Evolutionary conservation across 1,140 invertebrate species (phyloP).

Genomic region (Aphis craccivora): DNA sequence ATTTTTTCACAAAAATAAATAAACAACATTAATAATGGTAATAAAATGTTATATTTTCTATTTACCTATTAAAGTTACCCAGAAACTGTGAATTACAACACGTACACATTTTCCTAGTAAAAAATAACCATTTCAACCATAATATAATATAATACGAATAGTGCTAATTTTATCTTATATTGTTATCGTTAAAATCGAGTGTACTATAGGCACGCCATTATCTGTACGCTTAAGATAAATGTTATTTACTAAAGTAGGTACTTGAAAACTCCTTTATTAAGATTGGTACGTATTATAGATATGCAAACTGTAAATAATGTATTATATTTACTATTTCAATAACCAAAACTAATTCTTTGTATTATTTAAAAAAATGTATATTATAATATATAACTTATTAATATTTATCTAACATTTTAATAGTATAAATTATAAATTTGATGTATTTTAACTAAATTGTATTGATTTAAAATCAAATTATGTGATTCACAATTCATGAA

Average conservation of each 20-base stretch:
- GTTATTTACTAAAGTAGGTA: background rate
- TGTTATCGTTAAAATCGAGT: background rate
- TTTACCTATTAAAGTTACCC: background rate
- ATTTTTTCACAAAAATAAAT: too few relatives aligned
- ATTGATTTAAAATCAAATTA: background rate
- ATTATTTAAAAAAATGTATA: background rate
- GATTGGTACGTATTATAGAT: background rate
- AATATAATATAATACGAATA: background rate
- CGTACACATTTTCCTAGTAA: background rate
- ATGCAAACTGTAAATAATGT: background rate
- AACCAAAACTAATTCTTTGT: background rate
- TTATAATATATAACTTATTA: background rate
- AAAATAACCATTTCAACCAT: background rate
- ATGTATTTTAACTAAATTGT: too few relatives aligned
- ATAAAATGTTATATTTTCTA: background rate
- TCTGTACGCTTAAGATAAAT: background rate
- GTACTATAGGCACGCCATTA: background rate
- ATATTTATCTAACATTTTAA: too few relatives aligned
- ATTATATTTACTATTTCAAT: background rate
- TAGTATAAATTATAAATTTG: too few relatives aligned
- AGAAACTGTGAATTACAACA: background rate
- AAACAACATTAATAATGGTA: too few relatives aligned
- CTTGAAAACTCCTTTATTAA: background rate
- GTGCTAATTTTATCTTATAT: background rate
- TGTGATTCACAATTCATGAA: background rate